phyloP scores from a whole-genome alignment of 2,888 invertebrate species.

The Prenolepis imparis region DNA sequence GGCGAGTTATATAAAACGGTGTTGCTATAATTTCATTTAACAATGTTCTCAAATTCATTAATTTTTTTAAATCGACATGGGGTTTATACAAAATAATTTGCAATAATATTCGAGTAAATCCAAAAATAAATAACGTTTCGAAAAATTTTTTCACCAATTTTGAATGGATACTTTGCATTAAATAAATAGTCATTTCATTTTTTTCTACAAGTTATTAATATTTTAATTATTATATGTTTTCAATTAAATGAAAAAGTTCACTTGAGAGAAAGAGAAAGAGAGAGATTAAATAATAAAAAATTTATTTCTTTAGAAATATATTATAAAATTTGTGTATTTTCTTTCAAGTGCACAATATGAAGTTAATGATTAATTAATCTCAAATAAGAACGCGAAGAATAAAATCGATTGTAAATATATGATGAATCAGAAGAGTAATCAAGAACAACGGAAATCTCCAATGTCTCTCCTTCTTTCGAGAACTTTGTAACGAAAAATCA shows the following conservation, averaged over 20 bases:
- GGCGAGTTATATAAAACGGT: neutral
- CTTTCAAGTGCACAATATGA: neutral
- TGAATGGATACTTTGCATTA: neutral
- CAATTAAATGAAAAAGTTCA: neutral
- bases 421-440: neutral
- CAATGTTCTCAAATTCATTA: neutral
- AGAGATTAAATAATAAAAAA: neutral
- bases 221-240: neutral
- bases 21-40: constrained; percentile 13
- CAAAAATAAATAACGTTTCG: neutral
- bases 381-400: constrained; percentile 2
- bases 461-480: neutral
- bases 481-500: constrained; percentile 20
- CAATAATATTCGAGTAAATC: neutral
- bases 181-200: neutral
- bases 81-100: neutral
- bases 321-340: neutral
- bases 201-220: neutral
- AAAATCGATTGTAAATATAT: neutral
- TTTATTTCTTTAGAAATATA: neutral
- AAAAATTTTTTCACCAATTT: neutral
- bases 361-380: neutral
- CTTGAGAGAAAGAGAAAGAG: neutral
- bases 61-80: neutral
- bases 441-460: neutral